Base-by-base conservation (phyloP, 2,113 vertebrate species). In the western clawed frog (Xenopus tropicalis) region DNA sequence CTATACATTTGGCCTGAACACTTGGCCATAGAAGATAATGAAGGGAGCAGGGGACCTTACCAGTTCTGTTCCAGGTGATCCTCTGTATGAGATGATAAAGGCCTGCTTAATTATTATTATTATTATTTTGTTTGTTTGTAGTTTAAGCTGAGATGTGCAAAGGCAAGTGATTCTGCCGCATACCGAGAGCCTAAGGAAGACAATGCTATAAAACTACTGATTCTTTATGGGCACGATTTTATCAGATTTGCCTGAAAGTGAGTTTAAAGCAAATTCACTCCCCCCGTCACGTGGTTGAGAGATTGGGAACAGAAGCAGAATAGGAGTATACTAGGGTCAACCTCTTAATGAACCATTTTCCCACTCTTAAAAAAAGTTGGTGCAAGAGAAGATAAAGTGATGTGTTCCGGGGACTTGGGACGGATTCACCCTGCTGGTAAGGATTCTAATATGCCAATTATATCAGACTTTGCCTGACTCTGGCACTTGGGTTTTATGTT, bases 211-310 rank as follows among this genome's bases (percentile, higher is more conserved):
- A 87, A 87, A 82, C 72, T 72, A 79, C 78, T 51, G 69, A 78
- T 77, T 84, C 84, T 84, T 86, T 82, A 79, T 84, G 85, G 88
- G 62, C 82, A 74, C 81, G 86, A 85, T 87, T 88, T 89, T 79
- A 78, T 79, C 85, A 79, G 79, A 79, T 56, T 83, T 83, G 86
- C 86, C 83, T 90, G 86, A 89, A 91, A 87, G 85, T 84, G 88
- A 93, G 90, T 91, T 90, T 89, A 93, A 92, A 89, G 83, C 88
- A 70, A 84, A 91, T 84, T 83, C 88, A 91, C 92, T 90, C 92
- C 90, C 91, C 88, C 88, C 64, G 61, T 94, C 92, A 94, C 93
- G 91, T 94, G 93, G 86, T 91, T 42, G 62, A 72, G 83, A 88
- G 89, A 91, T 89, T 90, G 85, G 88, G 85, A 90, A 85, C 89